phyloP scores from a whole-genome alignment of 2,797 vertebrate species.

The Melanotaenia pygmaea region DNA sequence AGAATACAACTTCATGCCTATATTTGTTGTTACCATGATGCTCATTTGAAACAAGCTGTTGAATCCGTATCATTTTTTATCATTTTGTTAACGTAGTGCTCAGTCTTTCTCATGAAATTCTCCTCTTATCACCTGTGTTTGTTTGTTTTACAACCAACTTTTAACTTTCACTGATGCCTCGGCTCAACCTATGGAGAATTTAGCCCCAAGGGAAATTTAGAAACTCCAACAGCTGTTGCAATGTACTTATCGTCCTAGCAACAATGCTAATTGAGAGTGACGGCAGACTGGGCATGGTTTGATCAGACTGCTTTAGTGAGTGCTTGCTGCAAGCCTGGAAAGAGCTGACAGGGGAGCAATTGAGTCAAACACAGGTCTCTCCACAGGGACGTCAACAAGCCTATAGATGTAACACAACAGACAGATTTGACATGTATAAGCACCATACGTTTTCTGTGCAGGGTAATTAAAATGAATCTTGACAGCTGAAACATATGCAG shows the following conservation, averaged over 20 bases:
- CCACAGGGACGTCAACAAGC: constrained; percentile 37
- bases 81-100: neutral
- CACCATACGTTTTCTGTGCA: constrained; percentile 23
- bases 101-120: constrained; percentile 21
- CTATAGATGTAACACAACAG: constrained; percentile 35
- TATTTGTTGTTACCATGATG: neutral
- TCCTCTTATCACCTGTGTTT: constrained; percentile 4
- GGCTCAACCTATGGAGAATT: constrained; percentile 50
- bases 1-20: neutral
- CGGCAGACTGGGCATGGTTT: constrained; percentile 63
- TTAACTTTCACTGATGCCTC: constrained; percentile 37
- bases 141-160: constrained; percentile 16
- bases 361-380: constrained; percentile 52
- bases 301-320: constrained; percentile 57
- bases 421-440: constrained; percentile 12
- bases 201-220: constrained; percentile 58
- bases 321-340: constrained; percentile 38
- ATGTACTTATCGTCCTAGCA: constrained; percentile 71
- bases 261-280: constrained; percentile 70
- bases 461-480: constrained; percentile 40
- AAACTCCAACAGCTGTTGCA: constrained; percentile 71
- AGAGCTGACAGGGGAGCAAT: constrained; percentile 42
- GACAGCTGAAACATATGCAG: constrained; percentile 16
- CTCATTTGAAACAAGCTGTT: neutral
- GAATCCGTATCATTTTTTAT: neutral